Conservation (phyloP, 2,113 vertebrate genomes). For the Charina bottae region DNA sequence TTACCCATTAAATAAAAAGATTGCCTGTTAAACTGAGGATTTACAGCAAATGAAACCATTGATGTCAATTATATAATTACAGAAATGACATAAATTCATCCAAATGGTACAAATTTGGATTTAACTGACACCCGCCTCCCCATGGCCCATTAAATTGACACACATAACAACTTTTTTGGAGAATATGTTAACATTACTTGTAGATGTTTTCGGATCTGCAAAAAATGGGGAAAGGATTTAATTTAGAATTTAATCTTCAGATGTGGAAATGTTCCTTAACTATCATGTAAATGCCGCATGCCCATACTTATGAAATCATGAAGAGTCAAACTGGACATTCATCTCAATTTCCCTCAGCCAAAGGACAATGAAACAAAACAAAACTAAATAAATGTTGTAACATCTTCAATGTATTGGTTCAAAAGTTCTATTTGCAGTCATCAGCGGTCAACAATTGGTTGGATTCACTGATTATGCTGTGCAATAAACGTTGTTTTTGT, state of each 20-base stretch:
- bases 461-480: background rate
- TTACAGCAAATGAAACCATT: background rate
- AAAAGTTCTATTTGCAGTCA: background rate
- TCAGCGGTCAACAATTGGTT: background rate
- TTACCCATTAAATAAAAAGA: background rate
- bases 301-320: background rate
- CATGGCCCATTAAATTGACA: background rate
- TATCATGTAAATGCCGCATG: background rate
- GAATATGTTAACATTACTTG: background rate
- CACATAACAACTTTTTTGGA: background rate
- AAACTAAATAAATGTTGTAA: too few relatives aligned
- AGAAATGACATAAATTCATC: background rate
- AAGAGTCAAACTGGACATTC: background rate
- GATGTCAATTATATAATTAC: background rate
- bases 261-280: background rate
- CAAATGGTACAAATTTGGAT: background rate
- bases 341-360: background rate
- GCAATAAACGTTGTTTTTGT: background rate
- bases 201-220: background rate
- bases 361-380: too few relatives aligned
- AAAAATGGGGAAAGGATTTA: background rate
- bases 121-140: background rate
- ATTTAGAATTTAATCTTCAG: background rate
- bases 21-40: background rate
- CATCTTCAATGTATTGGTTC: background rate